A percentile compares a stretch with the other conserved stretches of the same genome.
These are phyloP conservation scores for Manduca sexta DNA, from an alignment of 1,140 invertebrate species.

Conservation along the genomic window DNA sequence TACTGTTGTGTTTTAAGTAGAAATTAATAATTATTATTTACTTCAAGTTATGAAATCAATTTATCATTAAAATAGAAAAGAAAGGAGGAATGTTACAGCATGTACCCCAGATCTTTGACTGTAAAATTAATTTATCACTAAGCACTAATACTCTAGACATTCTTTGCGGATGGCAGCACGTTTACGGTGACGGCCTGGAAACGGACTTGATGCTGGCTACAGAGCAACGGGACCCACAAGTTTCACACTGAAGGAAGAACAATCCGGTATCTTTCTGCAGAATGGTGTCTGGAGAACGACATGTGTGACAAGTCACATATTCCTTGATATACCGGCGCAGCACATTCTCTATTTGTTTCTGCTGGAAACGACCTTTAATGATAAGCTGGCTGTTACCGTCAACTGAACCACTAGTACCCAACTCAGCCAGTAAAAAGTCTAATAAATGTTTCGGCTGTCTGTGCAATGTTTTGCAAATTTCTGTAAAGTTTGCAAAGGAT, in stretches of 20 bases:
- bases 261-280: slow-evolving; percentile 98
- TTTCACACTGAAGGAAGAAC: slow-evolving; percentile 99
- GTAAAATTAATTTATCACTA: slow-evolving; percentile 64
- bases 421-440: slow-evolving; percentile 97
- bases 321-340: slow-evolving; percentile 98
- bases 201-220: slow-evolving; percentile 99
- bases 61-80: no score
- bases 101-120: slow-evolving; percentile 56
- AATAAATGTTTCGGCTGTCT: slow-evolving; percentile 98
- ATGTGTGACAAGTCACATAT: slow-evolving; percentile 99
- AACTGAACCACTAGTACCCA: slow-evolving; percentile 96
- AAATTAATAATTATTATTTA: no score
- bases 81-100: slow-evolving; percentile 27
- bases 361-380: slow-evolving; percentile 99
- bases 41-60: no score
- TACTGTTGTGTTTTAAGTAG: no score
- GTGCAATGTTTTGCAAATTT: slow-evolving; percentile 93
- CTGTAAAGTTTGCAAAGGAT: slow-evolving; percentile 99
- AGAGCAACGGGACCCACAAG: slow-evolving; percentile 98
- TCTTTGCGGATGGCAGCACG: slow-evolving; percentile 98
- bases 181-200: slow-evolving; percentile 99
- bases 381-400: slow-evolving; percentile 98
- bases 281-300: slow-evolving; percentile 98
- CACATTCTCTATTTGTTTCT: slow-evolving; percentile 99
- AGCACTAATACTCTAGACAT: slow-evolving; percentile 78